Conservation (phyloP, 2,113 vertebrate genomes). For the Oophaga pumilio region DNA sequence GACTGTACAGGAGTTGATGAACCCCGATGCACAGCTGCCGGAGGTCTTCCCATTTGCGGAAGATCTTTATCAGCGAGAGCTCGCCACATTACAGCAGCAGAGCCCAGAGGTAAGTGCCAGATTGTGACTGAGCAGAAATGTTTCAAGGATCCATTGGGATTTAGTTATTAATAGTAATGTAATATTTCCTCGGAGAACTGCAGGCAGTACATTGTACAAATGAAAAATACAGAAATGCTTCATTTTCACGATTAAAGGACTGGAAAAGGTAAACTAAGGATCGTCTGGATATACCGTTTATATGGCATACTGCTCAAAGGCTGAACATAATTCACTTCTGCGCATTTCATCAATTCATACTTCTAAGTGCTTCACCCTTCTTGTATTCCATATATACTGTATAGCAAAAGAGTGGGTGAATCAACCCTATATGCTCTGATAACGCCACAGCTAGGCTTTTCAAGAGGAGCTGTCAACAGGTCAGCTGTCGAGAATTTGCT, state of each 20-base stretch:
- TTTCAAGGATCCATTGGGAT: background rate
- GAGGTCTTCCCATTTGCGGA: conserved; percentile 87
- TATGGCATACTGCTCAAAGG: background rate
- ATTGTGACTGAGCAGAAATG: background rate
- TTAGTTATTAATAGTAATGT: background rate
- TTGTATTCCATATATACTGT: background rate
- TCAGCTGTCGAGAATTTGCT: no score
- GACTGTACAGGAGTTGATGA: conserved; percentile 88
- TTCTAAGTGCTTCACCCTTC: background rate
- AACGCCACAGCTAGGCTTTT: background rate
- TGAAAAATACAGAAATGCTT: no score
- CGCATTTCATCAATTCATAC: background rate
- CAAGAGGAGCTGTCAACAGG: no score
- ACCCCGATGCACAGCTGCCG: conserved; percentile 90
- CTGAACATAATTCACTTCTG: background rate
- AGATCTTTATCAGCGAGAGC: conserved; percentile 90
- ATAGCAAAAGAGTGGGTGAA: background rate
- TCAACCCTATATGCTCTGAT: background rate
- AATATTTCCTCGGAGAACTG: background rate
- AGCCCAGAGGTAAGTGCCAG: conserved; percentile 78
- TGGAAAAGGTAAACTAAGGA: no score
- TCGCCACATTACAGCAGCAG: conserved; percentile 90
- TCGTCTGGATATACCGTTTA: no score
- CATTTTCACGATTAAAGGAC: no score
- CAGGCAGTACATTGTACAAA: background rate